A percentile compares a stretch with the other conserved stretches of the same genome.
Conservation (phyloP, 2,113 vertebrate genomes). For the Eudyptes chrysolophus region DNA sequence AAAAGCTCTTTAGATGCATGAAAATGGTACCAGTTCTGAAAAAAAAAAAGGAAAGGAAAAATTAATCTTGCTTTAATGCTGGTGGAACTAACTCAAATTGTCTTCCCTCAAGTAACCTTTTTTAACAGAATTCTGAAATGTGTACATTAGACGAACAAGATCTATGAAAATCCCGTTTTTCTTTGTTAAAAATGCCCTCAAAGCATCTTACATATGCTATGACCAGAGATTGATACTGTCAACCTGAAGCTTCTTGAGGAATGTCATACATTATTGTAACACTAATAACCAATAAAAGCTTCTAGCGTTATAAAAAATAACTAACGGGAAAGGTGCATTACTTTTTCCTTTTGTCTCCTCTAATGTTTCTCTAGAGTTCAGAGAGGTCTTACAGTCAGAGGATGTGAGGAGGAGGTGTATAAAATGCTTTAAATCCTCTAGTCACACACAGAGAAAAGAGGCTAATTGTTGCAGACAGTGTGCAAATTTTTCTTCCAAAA, state of each 20-base stretch:
- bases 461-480: neutral
- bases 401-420: neutral
- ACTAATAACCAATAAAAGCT: neutral
- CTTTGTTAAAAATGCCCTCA: neutral
- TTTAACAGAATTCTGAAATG: neutral
- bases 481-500: neutral
- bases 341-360: neutral
- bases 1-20: slow-evolving; percentile 24
- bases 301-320: neutral
- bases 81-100: neutral
- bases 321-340: neutral
- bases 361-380: neutral
- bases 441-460: neutral
- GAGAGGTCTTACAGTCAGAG: neutral
- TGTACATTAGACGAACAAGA: neutral
- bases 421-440: neutral
- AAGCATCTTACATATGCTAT: neutral
- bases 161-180: neutral
- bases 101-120: neutral
- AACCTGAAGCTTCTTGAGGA: neutral
- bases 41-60: neutral
- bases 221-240: neutral
- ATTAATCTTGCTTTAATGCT: neutral
- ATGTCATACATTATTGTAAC: neutral
- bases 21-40: slow-evolving; percentile 3